Conservation (phyloP, 2,888 invertebrate species). For the Erynnis tages region DNA sequence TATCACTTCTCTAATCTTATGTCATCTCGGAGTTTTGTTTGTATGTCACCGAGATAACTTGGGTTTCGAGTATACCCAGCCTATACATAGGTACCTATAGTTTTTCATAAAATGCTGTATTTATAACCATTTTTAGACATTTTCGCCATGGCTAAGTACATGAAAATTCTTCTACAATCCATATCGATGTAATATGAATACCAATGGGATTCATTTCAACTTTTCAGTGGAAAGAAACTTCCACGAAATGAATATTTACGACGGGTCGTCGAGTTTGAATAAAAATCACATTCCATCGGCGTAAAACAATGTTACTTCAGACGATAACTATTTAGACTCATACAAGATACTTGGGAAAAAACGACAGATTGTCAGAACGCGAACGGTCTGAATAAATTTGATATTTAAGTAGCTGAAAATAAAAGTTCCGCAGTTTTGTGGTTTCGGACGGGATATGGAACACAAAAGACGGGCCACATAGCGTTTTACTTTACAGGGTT, state of each 20-base stretch:
- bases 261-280: constrained; percentile 38
- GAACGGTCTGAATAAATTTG: background rate
- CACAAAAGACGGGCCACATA: too few relatives aligned
- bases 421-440: too few relatives aligned
- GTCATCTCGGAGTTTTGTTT: too few relatives aligned
- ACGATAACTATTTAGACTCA: constrained; percentile 3
- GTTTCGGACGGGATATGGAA: too few relatives aligned
- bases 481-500: too few relatives aligned
- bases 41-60: too few relatives aligned
- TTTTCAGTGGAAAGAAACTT: constrained; percentile 40
- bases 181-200: constrained; percentile 41
- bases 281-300: constrained; percentile 37
- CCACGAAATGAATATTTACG: constrained; percentile 44
- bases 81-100: too few relatives aligned
- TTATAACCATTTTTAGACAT: constrained; percentile 16
- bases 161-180: constrained; percentile 30
- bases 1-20: too few relatives aligned
- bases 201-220: constrained; percentile 40
- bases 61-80: too few relatives aligned
- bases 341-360: background rate
- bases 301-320: constrained; percentile 20
- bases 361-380: background rate
- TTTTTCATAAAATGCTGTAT: too few relatives aligned
- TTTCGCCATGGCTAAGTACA: constrained; percentile 5
- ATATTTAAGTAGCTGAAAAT: too few relatives aligned